Conservation (phyloP, 2,113 vertebrate species). For the Tricholaema leucomelas region DNA sequence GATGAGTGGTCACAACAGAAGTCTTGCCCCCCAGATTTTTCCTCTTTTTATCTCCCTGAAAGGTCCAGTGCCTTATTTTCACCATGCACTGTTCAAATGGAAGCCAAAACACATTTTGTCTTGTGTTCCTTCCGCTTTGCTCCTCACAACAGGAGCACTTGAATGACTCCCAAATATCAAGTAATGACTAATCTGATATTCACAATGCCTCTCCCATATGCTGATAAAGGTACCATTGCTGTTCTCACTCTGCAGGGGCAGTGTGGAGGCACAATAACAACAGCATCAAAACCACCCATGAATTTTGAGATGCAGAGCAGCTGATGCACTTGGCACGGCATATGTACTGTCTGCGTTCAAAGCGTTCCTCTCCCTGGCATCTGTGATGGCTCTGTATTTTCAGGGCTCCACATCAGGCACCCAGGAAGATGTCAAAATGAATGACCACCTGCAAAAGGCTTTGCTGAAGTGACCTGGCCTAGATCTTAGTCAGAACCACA, state of each 20-base stretch:
- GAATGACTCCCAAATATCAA: conserved; percentile 19
- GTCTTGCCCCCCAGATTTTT: neutral
- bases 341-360: neutral
- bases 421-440: neutral
- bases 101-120: neutral
- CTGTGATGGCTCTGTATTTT: neutral
- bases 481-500: neutral
- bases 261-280: neutral
- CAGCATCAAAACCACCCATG: conserved; percentile 6
- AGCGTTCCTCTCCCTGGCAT: neutral
- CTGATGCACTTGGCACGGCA: neutral
- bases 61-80: neutral
- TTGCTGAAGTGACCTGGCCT: neutral
- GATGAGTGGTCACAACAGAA: neutral
- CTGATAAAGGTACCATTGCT: conserved; percentile 24
- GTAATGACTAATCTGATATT: conserved; percentile 54
- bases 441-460: neutral
- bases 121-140: conserved; percentile 18
- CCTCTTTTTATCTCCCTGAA: neutral
- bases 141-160: neutral
- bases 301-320: neutral
- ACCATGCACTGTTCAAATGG: neutral
- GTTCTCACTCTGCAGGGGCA: neutral
- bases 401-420: neutral
- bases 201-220: conserved; percentile 29